Evolutionary conservation across 2,113 vertebrate species (phyloP).

Genomic region (Chiloscyllium plagiosum): DNA sequence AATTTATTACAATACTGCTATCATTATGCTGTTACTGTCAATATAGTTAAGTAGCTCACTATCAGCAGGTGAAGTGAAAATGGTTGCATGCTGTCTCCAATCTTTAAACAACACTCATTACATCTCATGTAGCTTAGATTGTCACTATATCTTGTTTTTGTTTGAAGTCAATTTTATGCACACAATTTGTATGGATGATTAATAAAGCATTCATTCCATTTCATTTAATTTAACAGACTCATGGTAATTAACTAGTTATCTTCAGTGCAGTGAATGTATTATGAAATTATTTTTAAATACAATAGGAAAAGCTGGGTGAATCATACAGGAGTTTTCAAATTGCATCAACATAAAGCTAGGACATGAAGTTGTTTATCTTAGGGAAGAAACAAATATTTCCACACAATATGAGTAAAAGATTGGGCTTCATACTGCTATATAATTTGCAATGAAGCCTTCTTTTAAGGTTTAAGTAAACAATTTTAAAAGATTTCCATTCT

Average conservation of each 20-base stretch:
- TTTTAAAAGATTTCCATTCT: neutral
- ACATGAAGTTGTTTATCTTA: neutral
- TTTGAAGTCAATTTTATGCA: slow-evolving; percentile 44
- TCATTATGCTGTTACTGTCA: slow-evolving; percentile 61
- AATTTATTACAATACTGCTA: slow-evolving; percentile 69
- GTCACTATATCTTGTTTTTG: slow-evolving; percentile 35
- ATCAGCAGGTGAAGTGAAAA: slow-evolving; percentile 41
- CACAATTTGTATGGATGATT: slow-evolving; percentile 67
- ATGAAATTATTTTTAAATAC: slow-evolving; percentile 42
- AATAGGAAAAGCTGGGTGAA: slow-evolving; percentile 21
- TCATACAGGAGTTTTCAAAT: slow-evolving; percentile 39
- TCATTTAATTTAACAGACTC: slow-evolving; percentile 63
- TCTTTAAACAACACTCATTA: slow-evolving; percentile 40
- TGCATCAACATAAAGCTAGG: neutral
- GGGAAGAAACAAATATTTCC: neutral
- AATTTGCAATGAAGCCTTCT: neutral
- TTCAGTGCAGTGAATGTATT: slow-evolving; percentile 36
- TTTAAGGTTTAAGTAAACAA: neutral
- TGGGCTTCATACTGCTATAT: neutral
- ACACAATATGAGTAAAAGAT: neutral
- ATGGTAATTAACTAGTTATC: slow-evolving; percentile 41
- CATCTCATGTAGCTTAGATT: slow-evolving; percentile 34
- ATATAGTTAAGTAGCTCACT: slow-evolving; percentile 51
- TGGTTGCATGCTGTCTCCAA: slow-evolving; percentile 60
- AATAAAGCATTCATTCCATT: slow-evolving; percentile 62